Evolutionary conservation across 2,113 vertebrate genomes (phyloP), one percentile per base, ranked within the genome.

Genomic region (Noturus placidus): DNA sequence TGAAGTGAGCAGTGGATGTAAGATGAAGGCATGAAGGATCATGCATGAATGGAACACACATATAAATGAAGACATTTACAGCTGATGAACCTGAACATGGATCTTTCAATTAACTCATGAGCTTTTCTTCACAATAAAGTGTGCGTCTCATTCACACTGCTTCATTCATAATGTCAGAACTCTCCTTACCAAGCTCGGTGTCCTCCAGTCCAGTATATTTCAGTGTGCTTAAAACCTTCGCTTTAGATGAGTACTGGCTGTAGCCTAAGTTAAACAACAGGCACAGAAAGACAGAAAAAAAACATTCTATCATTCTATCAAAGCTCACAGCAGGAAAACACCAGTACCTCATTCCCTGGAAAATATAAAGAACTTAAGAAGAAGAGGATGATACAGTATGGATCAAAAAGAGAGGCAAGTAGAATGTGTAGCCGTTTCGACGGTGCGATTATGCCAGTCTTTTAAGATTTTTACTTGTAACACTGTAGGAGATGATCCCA

Each of bases 191-290:
- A 61, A 86, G 54, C 27, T 79, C 86, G 61, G 84, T 25, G 30
- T 90, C 89, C 57, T 90, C 87, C 59, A 65, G 67, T 30, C 81
- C 89, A 42, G 85, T 86, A 69, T 86, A 88, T 87, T 88, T 90
- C 80, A 90, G 72, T 22, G 87, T 87, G 77, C 74, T 90, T 86
- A 90, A 90, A 86, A 87, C 54, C 87, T 90, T 88, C 65, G 38
- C 80, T 80, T 90, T 90, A 80, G 87, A 90, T 30, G 84, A 90
- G 69, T 86, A 88, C 70, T 88, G 89, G 87, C 89, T 90, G 87
- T 90, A 86, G 17, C 87, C 89, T 90, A 90, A 76, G 80, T 90
- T 74, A 87, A 87, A 87, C 67, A 86, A 85, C 69, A 90, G 74
- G 72, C 78, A 88, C 59, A 90, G 70, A 88, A 56, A 83, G 38